phyloP scores from a whole-genome alignment of 2,888 invertebrate species.

The Acholoe squamosa region DNA sequence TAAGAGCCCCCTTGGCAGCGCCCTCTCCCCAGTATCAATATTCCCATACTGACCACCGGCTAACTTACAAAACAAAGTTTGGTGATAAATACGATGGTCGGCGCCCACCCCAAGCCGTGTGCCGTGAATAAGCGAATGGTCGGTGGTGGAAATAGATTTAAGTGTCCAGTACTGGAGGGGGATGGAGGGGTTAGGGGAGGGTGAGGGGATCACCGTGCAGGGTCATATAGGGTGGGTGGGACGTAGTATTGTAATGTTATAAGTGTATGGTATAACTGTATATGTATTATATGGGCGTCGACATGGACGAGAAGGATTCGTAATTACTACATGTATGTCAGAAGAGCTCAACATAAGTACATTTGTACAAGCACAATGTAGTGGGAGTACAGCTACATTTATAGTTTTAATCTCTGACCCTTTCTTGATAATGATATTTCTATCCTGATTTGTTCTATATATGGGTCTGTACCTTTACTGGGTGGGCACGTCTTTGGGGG shows the following conservation, averaged over 20 bases:
- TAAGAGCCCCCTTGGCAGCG: neutral
- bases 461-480: no score
- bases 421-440: no score
- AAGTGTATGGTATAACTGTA: no score
- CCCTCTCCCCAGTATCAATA: constrained; percentile 21
- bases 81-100: constrained; percentile 54
- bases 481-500: neutral
- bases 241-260: no score
- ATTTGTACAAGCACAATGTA: no score
- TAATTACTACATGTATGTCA: no score
- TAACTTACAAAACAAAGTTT: constrained; percentile 62
- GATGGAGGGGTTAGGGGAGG: constrained; percentile 18
- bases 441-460: no score
- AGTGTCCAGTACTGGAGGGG: neutral
- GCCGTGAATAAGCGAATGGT: constrained; percentile 55
- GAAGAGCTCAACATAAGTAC: no score
- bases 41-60: constrained; percentile 48
- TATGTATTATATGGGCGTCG: neutral
- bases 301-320: no score
- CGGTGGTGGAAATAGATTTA: neutral
- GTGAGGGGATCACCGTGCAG: neutral
- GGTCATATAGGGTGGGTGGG: neutral
- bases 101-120: neutral
- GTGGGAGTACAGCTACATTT: no score
- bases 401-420: no score